Evolutionary conservation across 2,113 vertebrate genomes (phyloP).

Genomic region (Cinclus cinclus): DNA sequence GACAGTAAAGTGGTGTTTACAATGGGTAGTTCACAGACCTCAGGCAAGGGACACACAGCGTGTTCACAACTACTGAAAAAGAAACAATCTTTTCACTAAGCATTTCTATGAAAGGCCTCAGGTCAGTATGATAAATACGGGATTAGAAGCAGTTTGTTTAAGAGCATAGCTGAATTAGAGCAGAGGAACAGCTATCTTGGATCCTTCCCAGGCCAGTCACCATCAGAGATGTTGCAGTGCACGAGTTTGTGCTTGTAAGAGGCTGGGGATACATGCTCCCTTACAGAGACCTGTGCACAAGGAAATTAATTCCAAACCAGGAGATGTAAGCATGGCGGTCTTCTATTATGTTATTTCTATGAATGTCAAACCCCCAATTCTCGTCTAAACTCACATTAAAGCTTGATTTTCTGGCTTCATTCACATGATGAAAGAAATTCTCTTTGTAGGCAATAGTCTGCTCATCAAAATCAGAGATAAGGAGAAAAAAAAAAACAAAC

Average conservation of each 20-base stretch:
- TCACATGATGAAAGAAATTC: background rate
- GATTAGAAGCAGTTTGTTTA: background rate
- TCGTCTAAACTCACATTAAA: background rate
- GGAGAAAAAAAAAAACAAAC: too few species aligned
- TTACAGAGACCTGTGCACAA: background rate
- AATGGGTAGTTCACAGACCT: background rate
- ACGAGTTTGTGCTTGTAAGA: background rate
- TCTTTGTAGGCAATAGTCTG: background rate
- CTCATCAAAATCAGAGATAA: background rate
- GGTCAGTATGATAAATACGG: background rate
- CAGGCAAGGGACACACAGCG: background rate
- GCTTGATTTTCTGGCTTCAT: background rate
- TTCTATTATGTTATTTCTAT: background rate
- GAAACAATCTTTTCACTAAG: background rate
- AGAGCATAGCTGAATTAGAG: background rate
- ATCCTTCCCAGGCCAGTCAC: background rate
- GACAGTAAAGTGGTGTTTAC: background rate
- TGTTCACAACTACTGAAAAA: background rate
- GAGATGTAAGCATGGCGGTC: background rate
- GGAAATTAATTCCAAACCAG: background rate
- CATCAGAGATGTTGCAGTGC: background rate
- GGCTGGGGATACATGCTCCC: background rate
- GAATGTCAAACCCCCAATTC: background rate
- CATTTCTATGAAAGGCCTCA: background rate
- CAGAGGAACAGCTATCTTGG: background rate